A percentile compares a stretch with the other conserved stretches of the same genome.
Evolutionary conservation across 2,113 vertebrate genomes (phyloP).

Genomic region (Apodemus speciosus): DNA sequence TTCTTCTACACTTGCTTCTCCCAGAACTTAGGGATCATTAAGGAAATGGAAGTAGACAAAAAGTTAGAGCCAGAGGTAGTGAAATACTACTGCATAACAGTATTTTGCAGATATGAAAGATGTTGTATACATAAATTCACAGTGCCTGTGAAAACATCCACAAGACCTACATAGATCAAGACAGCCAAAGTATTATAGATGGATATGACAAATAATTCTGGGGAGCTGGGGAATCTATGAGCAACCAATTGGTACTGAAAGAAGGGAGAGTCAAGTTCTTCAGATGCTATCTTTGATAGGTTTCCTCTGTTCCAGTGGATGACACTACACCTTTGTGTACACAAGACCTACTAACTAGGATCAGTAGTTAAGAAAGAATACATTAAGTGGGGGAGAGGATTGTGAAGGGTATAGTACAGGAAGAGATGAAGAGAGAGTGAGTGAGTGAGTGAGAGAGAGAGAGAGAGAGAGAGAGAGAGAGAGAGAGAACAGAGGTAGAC

Average conservation of each 20-base stretch:
- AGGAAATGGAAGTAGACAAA: not conserved
- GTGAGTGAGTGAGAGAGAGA: not conserved
- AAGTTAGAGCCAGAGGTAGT: not conserved
- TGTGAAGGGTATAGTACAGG: no score
- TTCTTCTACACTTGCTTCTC: not conserved
- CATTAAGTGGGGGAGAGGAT: not conserved
- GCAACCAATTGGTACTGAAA: not conserved
- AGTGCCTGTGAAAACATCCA: not conserved
- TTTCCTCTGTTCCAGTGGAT: not conserved
- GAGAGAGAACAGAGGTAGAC: not conserved
- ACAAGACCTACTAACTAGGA: not conserved
- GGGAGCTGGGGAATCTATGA: not conserved
- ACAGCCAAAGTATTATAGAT: not conserved
- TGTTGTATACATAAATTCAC: not conserved
- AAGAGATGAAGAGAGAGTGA: not conserved
- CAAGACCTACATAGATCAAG: no score
- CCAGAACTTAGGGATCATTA: not conserved
- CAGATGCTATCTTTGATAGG: not conserved
- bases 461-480: no score
- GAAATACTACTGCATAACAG: no score
- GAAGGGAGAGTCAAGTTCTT: not conserved
- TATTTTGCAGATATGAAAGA: not conserved
- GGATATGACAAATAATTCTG: not conserved
- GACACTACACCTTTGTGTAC: not conserved
- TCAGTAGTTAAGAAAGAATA: not conserved